These are phyloP conservation scores for Trichopoda pennipes DNA, from an alignment of 2,888 invertebrate genomes.

Conservation along the genomic window DNA sequence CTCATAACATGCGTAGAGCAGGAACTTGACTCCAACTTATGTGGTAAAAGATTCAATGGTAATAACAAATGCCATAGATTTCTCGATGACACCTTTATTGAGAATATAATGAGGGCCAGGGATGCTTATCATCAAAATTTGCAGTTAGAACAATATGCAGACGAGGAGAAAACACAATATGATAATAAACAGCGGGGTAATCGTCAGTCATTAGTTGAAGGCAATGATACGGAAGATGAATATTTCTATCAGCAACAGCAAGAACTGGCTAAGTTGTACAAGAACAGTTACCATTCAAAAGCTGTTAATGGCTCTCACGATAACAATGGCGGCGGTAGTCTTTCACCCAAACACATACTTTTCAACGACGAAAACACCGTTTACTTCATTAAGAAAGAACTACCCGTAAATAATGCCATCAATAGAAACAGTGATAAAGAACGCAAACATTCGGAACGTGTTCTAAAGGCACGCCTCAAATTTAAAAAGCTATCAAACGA, in stretches of 20 bases:
- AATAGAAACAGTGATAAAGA: conserved; percentile 67
- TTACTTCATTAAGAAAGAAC: conserved; percentile 80
- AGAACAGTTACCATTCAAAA: conserved; percentile 47
- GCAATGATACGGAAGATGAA: conserved; percentile 58
- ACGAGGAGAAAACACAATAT: conserved; percentile 19
- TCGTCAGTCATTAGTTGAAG: neutral
- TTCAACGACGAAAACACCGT: conserved; percentile 80
- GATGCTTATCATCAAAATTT: conserved; percentile 66
- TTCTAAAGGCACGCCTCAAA: conserved; percentile 61
- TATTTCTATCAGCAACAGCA: conserved; percentile 64
- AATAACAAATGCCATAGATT: conserved; percentile 70
- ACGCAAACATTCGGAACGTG: conserved; percentile 49
- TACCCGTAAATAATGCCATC: conserved; percentile 74
- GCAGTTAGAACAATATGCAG: conserved; percentile 43
- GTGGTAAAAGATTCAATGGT: conserved; percentile 40
- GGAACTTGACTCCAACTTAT: conserved; percentile 69
- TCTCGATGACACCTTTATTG: conserved; percentile 75
- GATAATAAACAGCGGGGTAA: conserved; percentile 4
- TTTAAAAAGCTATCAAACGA: conserved; percentile 59
- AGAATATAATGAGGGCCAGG: conserved; percentile 72
- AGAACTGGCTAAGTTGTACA: conserved; percentile 53
- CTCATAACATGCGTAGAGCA: conserved; percentile 77
- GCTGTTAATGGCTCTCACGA: neutral
- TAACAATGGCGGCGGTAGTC: conserved; percentile 5
- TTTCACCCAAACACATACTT: conserved; percentile 77